Evolutionary conservation across 2,888 invertebrate species (phyloP).

Genomic region (Machimus atricapillus): DNA sequence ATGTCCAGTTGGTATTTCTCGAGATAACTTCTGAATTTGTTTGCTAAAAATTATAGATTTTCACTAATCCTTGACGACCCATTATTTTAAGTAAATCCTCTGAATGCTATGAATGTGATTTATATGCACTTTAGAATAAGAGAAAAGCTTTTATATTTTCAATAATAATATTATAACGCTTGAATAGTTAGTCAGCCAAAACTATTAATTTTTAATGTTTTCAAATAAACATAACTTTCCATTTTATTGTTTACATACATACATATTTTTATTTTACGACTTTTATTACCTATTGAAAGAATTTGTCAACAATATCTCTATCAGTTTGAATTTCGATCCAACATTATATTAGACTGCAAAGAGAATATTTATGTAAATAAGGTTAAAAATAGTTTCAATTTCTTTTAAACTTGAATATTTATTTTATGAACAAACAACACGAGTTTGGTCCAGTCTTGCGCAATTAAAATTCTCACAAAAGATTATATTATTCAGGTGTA

Average conservation of each 20-base stretch:
- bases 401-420: neutral
- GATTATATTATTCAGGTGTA: neutral
- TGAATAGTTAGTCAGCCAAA: neutral
- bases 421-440: neutral
- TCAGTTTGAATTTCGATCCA: neutral
- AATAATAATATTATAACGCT: neutral
- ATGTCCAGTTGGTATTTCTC: neutral
- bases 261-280: neutral
- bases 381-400: neutral
- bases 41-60: neutral
- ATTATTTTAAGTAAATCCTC: neutral
- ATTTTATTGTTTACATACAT: neutral
- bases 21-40: neutral
- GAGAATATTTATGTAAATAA: neutral
- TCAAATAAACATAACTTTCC: neutral
- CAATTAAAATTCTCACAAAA: neutral
- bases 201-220: neutral
- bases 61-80: neutral
- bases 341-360: neutral
- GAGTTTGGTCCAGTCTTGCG: neutral
- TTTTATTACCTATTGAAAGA: neutral
- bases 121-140: neutral
- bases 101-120: neutral
- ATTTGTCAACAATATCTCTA: neutral
- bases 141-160: neutral